Evolutionary conservation across 2,797 vertebrate genomes (phyloP).

Genomic region (Podargus strigoides): DNA sequence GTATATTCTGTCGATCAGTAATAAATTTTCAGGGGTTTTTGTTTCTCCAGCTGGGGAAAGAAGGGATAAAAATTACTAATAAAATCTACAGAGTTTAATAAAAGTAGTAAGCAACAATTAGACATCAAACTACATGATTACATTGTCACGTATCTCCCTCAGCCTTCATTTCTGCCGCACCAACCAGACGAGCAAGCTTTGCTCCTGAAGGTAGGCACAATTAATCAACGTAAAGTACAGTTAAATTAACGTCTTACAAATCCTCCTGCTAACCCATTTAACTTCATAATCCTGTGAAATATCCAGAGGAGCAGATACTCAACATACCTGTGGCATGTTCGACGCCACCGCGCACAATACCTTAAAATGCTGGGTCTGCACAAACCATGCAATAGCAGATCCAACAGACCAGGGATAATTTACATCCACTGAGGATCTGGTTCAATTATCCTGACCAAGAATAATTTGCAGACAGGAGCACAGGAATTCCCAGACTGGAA

Average conservation of each 20-base stretch:
- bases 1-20: not conserved
- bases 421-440: not conserved
- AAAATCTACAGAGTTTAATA: not conserved
- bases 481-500: not conserved
- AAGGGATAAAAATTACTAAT: no score
- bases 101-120: not conserved
- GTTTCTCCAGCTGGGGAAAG: not conserved
- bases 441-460: not conserved
- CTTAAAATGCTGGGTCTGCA: not conserved
- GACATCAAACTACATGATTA: not conserved
- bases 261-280: not conserved
- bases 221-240: not conserved
- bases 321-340: accelerated
- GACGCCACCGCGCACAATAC: not conserved
- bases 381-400: not conserved
- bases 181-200: not conserved
- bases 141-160: not conserved
- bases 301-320: not conserved
- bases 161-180: not conserved
- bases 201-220: not conserved
- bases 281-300: not conserved
- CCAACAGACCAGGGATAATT: not conserved
- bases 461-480: not conserved
- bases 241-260: not conserved
- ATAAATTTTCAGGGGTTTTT: not conserved